Evolutionary conservation across 2,113 vertebrate genomes (phyloP).

Genomic region (Meleagris gallopavo): DNA sequence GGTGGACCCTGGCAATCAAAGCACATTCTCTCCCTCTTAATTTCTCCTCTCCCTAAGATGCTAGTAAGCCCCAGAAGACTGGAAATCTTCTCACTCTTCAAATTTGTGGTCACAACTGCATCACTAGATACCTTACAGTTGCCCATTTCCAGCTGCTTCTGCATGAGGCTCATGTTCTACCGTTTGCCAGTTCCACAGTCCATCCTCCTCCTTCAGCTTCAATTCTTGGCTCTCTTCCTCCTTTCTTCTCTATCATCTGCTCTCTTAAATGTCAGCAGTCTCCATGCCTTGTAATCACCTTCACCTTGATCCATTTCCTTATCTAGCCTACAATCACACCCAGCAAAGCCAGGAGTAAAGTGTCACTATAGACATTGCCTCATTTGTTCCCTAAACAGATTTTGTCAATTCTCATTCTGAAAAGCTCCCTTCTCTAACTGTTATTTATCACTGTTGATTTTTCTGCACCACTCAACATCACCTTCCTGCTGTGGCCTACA

Average conservation of each 20-base stretch:
- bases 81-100: not conserved
- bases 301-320: not conserved
- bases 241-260: not conserved
- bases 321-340: not conserved
- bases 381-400: not conserved
- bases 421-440: not conserved
- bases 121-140: not conserved
- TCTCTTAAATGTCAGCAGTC: not conserved
- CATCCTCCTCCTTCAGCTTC: not conserved
- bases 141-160: not conserved
- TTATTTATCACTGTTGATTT: not conserved
- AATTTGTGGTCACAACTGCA: not conserved
- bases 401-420: not conserved
- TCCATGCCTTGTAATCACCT: not conserved
- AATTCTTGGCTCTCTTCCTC: not conserved
- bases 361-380: accelerated
- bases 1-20: not conserved
- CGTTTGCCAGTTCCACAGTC: not conserved
- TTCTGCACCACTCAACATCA: not conserved
- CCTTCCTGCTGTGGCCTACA: not conserved
- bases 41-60: not conserved
- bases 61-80: not conserved
- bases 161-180: not conserved
- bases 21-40: not conserved
- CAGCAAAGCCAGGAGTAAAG: not conserved